Conservation (phyloP, 2,113 vertebrate genomes). For the Physeter macrocephalus region DNA sequence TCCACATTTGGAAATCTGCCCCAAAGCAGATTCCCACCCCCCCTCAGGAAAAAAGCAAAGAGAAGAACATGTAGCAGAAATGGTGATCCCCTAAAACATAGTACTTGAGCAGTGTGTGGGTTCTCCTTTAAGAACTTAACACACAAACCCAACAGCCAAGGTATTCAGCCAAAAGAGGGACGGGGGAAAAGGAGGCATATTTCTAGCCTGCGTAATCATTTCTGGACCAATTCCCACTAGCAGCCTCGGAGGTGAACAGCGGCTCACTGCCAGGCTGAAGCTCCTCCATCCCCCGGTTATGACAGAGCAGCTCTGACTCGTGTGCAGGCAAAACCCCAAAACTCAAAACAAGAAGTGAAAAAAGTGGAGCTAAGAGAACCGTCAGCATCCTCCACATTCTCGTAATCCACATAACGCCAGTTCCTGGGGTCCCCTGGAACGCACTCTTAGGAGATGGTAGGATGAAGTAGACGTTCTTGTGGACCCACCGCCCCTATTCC, state of each 20-base stretch:
- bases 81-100: background rate
- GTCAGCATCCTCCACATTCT: background rate
- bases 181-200: background rate
- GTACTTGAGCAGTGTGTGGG: background rate
- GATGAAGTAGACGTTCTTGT: background rate
- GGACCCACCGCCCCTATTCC: background rate
- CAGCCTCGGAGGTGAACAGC: conserved; percentile 34
- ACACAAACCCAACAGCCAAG: conserved; percentile 61
- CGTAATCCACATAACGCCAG: background rate
- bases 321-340: conserved; percentile 48
- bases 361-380: conserved; percentile 28
- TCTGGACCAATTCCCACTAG: conserved; percentile 64
- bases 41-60: background rate
- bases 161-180: conserved; percentile 54
- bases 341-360: conserved; percentile 67
- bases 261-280: conserved; percentile 6
- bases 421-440: background rate
- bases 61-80: background rate
- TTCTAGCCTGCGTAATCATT: conserved; percentile 68
- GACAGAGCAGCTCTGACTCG: conserved; percentile 47
- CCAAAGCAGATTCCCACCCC: background rate
- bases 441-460: background rate
- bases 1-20: background rate
- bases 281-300: conserved; percentile 24
- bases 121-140: conserved; percentile 63